A percentile compares a stretch with the other conserved stretches of the same genome.
phyloP scores from a whole-genome alignment of 1,140 invertebrate genomes.

The Caenorhabditis remanei region DNA sequence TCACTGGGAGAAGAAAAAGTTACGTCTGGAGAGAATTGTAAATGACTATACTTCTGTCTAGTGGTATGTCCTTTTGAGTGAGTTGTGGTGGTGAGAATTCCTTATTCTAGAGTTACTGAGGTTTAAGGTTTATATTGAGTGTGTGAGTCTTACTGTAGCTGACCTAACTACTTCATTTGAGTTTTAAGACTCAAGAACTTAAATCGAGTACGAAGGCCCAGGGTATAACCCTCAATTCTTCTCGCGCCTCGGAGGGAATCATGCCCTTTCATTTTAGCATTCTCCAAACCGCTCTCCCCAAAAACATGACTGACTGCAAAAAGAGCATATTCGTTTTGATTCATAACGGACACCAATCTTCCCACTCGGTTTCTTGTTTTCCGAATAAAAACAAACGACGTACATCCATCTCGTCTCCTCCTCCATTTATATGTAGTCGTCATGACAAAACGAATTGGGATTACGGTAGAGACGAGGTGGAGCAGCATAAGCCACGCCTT shows the following conservation, averaged over 20 bases:
- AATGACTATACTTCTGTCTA: slow-evolving; percentile 3
- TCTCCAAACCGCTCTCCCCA: too few species aligned
- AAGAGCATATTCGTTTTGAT: too few species aligned
- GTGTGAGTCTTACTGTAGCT: background rate
- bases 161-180: too few species aligned
- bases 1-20: background rate
- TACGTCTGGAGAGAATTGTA: background rate
- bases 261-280: too few species aligned
- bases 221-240: too few species aligned
- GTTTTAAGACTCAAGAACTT: too few species aligned
- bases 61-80: background rate
- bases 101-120: background rate
- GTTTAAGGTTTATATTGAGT: too few species aligned
- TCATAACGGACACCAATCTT: background rate
- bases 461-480: background rate
- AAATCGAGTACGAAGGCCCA: too few species aligned
- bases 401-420: background rate
- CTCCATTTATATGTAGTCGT: background rate
- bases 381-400: background rate
- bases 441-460: slow-evolving; percentile 26
- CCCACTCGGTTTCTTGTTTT: background rate
- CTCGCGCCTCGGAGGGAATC: too few species aligned
- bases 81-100: too few species aligned
- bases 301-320: too few species aligned
- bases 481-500: background rate